phyloP scores from a whole-genome alignment of 2,113 vertebrate genomes.

The Acinonyx jubatus region DNA sequence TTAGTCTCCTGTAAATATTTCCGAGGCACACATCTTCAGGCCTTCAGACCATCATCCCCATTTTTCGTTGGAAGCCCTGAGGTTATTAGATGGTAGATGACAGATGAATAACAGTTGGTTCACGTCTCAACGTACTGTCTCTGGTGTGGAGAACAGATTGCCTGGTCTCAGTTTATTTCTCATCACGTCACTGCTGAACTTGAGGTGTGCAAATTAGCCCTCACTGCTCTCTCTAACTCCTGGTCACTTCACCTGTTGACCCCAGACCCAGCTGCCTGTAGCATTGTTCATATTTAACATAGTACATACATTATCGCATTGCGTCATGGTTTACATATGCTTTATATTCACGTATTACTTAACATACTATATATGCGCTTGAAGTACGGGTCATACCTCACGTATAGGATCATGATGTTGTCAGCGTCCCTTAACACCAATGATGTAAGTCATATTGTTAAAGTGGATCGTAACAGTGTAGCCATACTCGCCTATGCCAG shows the following conservation, averaged over 20 bases:
- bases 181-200: not conserved
- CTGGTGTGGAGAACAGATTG: too few relatives aligned
- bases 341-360: not conserved
- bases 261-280: not conserved
- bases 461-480: too few relatives aligned
- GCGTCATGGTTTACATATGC: not conserved
- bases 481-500: not conserved
- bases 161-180: not conserved
- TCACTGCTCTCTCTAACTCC: not conserved
- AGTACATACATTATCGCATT: not conserved
- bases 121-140: not conserved
- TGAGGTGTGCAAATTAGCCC: not conserved
- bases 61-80: not conserved
- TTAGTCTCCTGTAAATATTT: not conserved
- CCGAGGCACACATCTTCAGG: not conserved
- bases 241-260: not conserved
- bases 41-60: fast-evolving
- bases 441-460: not conserved
- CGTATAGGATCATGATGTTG: not conserved
- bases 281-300: not conserved
- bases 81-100: not conserved
- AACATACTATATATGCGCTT: too few relatives aligned
- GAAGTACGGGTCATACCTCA: not conserved
- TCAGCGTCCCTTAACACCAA: not conserved
- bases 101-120: not conserved